These are phyloP conservation scores for Leptinotarsa tumamoca DNA, from an alignment of 2,888 invertebrate genomes.

Conservation along the genomic window DNA sequence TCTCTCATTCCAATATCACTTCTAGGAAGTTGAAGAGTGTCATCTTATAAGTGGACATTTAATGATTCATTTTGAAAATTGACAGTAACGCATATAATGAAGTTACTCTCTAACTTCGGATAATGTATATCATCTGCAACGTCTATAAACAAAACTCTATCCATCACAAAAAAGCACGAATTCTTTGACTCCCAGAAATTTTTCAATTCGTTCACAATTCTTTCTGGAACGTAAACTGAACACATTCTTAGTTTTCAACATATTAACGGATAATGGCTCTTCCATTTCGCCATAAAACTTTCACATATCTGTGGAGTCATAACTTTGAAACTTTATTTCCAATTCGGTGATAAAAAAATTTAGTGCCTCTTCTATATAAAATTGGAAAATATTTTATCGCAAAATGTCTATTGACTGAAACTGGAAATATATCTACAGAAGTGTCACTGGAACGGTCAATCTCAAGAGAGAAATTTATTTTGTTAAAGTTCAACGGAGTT, in stretches of 20 bases:
- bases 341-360: neutral
- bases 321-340: conserved; percentile 4
- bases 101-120: too few relatives aligned
- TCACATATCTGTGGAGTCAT: neutral
- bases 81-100: too few relatives aligned
- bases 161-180: too few relatives aligned
- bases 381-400: neutral
- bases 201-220: neutral
- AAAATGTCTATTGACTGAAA: neutral
- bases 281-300: neutral
- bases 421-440: neutral
- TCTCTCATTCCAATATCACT: too few relatives aligned
- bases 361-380: neutral
- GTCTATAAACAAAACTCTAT: neutral
- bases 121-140: too few relatives aligned
- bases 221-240: neutral
- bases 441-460: neutral
- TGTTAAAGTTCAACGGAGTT: too few relatives aligned
- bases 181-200: too few relatives aligned
- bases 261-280: neutral
- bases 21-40: too few relatives aligned
- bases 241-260: neutral
- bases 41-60: too few relatives aligned
- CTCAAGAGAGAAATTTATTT: too few relatives aligned
- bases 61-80: too few relatives aligned